phyloP scores from a whole-genome alignment of 2,113 vertebrate species.

The Pituophis catenifer region DNA sequence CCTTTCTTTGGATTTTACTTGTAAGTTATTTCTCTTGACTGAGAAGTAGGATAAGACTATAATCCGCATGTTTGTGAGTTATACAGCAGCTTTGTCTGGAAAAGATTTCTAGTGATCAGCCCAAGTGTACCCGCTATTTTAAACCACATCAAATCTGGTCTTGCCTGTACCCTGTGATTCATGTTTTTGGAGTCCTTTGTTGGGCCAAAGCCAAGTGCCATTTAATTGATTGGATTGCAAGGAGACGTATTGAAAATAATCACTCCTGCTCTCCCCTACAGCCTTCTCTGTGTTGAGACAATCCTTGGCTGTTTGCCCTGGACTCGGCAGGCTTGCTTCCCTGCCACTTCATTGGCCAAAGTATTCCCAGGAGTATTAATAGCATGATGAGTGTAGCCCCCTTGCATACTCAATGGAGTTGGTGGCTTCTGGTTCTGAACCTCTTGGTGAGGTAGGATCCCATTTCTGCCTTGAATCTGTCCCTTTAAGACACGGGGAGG shows the following conservation, averaged over 20 bases:
- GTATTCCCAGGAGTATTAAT: constrained; percentile 26
- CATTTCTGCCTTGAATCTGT: neutral
- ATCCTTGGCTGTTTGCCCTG: neutral
- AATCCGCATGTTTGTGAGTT: neutral
- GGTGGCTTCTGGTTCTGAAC: neutral
- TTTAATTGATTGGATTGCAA: neutral
- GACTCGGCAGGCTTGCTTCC: neutral
- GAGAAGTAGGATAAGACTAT: neutral
- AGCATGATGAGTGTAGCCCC: constrained; percentile 4
- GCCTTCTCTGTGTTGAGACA: neutral
- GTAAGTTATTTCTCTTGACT: neutral
- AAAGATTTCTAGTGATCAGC: neutral
- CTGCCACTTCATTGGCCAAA: neutral
- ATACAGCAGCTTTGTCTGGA: neutral
- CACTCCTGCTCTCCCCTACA: neutral
- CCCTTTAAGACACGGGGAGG: neutral
- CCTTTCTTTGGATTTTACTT: neutral
- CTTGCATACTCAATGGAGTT: neutral
- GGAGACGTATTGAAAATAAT: neutral
- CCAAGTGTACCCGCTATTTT: neutral
- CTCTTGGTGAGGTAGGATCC: neutral
- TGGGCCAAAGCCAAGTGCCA: neutral
- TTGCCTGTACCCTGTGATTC: neutral
- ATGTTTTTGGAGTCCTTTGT: neutral
- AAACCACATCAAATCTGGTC: neutral